phyloP scores from a whole-genome alignment of 2,888 invertebrate genomes.

The Clusia tigrina region DNA sequence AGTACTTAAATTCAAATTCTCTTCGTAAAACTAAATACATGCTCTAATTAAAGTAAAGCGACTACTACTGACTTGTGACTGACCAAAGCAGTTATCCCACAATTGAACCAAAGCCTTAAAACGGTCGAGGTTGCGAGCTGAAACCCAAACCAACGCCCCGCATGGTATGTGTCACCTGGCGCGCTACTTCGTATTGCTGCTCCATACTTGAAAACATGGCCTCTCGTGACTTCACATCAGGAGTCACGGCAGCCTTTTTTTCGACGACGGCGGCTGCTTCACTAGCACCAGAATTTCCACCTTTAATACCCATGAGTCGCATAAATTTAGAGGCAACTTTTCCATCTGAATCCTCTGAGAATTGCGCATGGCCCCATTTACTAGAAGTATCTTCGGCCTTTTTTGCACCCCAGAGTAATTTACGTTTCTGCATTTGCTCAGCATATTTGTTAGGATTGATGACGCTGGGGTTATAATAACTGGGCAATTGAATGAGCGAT shows the following conservation, averaged over 20 bases:
- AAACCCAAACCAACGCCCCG: conserved; percentile 87
- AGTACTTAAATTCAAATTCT: too few species aligned
- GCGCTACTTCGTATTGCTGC: conserved; percentile 94
- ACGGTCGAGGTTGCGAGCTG: conserved; percentile 67
- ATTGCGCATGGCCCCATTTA: conserved; percentile 84
- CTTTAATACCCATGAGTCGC: conserved; percentile 89
- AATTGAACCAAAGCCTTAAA: too few species aligned
- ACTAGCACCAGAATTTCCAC: conserved; percentile 25
- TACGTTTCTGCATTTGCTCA: conserved; percentile 90
- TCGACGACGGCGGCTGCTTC: conserved; percentile 18
- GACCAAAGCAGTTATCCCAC: too few species aligned
- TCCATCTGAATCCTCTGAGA: conserved; percentile 90
- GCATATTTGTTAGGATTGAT: conserved; percentile 82
- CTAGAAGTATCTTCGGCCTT: conserved; percentile 65
- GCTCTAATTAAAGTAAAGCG: too few species aligned
- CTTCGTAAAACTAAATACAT: too few species aligned
- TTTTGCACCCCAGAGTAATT: conserved; percentile 89
- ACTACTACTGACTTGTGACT: too few species aligned
- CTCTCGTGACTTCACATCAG: conserved; percentile 66
- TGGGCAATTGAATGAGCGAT: conserved; percentile 66
- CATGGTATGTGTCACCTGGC: conserved; percentile 96
- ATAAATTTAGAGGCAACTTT: conserved; percentile 94
- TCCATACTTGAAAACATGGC: conserved; percentile 94
- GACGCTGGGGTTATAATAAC: conserved; percentile 78
- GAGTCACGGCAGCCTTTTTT: conserved; percentile 24